Conservation (phyloP, 2,113 vertebrate genomes). For the Hemiscyllium ocellatum region DNA sequence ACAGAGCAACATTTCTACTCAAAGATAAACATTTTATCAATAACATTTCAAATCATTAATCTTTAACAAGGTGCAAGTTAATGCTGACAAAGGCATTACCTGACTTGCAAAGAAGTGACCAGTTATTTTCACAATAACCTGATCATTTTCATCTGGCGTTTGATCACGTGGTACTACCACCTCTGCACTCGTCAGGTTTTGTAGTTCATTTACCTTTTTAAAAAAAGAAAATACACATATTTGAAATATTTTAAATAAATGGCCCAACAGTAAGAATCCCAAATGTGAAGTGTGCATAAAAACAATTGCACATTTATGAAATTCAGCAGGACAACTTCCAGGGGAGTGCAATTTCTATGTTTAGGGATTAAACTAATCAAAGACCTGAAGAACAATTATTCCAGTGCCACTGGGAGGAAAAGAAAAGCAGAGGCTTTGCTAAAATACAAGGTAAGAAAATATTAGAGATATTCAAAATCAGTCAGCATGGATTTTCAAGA, state of each 20-base stretch:
- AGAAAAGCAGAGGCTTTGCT: background rate
- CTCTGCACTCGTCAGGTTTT: slow-evolving; percentile 95
- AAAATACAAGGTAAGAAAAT: background rate
- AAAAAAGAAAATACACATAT: background rate
- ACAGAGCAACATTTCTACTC: background rate
- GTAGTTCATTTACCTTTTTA: slow-evolving; percentile 86
- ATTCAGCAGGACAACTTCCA: background rate
- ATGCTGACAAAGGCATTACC: slow-evolving; percentile 55
- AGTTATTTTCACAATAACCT: slow-evolving; percentile 96
- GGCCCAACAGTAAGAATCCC: background rate
- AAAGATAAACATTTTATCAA: background rate
- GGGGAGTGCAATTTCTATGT: background rate
- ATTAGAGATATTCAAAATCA: background rate
- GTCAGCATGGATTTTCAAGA: background rate
- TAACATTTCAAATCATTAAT: background rate
- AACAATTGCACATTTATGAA: background rate
- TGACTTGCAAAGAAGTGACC: slow-evolving; percentile 99
- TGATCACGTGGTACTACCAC: slow-evolving; percentile 97
- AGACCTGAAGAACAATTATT: background rate
- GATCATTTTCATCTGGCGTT: slow-evolving; percentile 94
- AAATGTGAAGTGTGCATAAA: background rate
- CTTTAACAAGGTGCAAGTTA: background rate
- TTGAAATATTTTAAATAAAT: background rate
- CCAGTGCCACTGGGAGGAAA: background rate
- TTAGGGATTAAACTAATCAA: background rate